Evolutionary conservation across 2,888 invertebrate species (phyloP).

Genomic region (Cyclophora albipunctata): DNA sequence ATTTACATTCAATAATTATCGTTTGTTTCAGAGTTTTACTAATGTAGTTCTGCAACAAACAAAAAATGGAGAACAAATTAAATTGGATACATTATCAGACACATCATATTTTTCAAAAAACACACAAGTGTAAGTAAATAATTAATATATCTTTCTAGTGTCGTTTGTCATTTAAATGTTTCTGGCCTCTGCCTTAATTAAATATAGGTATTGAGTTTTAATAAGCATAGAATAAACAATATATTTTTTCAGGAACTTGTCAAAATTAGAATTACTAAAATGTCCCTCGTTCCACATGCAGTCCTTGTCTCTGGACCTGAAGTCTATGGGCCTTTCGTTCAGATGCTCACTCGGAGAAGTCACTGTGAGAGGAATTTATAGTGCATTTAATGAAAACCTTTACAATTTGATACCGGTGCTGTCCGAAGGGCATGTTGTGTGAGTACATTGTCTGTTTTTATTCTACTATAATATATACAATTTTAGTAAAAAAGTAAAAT

Average conservation of each 20-base stretch:
- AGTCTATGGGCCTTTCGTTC: conserved; percentile 55
- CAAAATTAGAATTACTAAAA: conserved; percentile 54
- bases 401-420: conserved; percentile 65
- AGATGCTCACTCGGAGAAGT: conserved; percentile 65
- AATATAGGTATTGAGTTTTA: no score
- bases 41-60: conserved; percentile 73
- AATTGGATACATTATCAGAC: conserved; percentile 64
- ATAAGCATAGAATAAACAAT: no score
- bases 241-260: conserved; percentile 48
- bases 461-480: neutral
- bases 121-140: conserved; percentile 71
- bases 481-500: no score
- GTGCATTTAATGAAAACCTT: conserved; percentile 66
- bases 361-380: conserved; percentile 58
- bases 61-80: conserved; percentile 62
- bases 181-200: no score
- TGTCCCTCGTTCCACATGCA: conserved; percentile 65
- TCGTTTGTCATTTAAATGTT: no score
- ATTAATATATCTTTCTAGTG: neutral
- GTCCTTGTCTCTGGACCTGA: conserved; percentile 49
- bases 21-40: conserved; percentile 68
- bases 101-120: conserved; percentile 73
- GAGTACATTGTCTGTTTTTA: conserved; percentile 28
- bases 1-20: no score
- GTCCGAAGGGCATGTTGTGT: conserved; percentile 67